These are phyloP conservation scores for Eretmochelys imbricata DNA, from an alignment of 2,113 vertebrate species.

Conservation along the genomic window DNA sequence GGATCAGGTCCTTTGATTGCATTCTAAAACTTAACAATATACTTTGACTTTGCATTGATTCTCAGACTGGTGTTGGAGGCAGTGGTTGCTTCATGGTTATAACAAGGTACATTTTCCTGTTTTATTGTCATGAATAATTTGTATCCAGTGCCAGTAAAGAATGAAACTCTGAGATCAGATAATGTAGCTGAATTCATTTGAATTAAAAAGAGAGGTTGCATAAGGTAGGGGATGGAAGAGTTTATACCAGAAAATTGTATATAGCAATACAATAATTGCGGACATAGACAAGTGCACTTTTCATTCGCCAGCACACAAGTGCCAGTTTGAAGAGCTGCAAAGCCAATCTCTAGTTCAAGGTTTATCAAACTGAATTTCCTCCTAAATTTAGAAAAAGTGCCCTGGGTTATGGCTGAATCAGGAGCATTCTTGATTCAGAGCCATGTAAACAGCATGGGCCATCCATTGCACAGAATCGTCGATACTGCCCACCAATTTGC, in stretches of 20 bases:
- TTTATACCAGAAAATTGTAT: background rate
- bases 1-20: background rate
- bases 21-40: background rate
- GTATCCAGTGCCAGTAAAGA: background rate
- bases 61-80: background rate
- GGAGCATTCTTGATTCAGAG: background rate
- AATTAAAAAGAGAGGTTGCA: background rate
- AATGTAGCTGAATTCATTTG: background rate
- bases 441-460: background rate
- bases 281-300: background rate
- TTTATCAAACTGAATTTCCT: background rate
- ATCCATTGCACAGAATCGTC: rapidly evolving
- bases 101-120: background rate
- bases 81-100: background rate
- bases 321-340: background rate
- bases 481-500: rapidly evolving
- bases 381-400: background rate
- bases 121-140: background rate
- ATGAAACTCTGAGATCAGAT: background rate
- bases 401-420: rapidly evolving
- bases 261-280: background rate
- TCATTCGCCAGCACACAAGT: background rate
- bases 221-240: background rate
- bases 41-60: background rate
- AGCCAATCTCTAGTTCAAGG: background rate